Evolutionary conservation across 2,888 invertebrate genomes (phyloP), one percentile per base, ranked within the genome.

Genomic region (Stictocephala bisonia): DNA sequence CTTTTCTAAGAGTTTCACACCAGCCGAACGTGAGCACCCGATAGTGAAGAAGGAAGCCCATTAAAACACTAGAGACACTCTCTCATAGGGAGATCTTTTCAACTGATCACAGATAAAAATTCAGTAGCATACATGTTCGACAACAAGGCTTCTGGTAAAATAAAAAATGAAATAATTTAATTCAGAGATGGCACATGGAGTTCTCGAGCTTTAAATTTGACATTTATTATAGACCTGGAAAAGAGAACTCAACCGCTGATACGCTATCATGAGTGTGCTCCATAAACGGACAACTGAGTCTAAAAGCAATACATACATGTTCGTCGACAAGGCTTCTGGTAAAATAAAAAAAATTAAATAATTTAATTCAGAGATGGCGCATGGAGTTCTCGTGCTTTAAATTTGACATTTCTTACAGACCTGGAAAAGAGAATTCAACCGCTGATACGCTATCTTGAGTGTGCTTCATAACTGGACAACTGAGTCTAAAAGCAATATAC

Each of bases 341-440:
- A n/a, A n/a, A n/a, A n/a, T n/a, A n/a, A n/a, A n/a, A n/a, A n/a
- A n/a, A n/a, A n/a, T n/a, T n/a, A n/a, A n/a, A n/a, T n/a, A n/a
- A n/a, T n/a, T n/a, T n/a, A n/a, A n/a, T n/a, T 15, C 15, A 53
- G 50, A n/a, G 72, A 22, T 76, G 76, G 76, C 41, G 74, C 2
- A 22, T 77, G n/a, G 74, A 76, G 15, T 51, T 74, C 7, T 51
- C 68, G 7, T 51, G 64, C 26, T 77, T 60, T 58, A 71, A 24
- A 13, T 77, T 58, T 27, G 71, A 76, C 44, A 73, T 75, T 20
- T 44, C 56, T 41, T 76, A 76, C 58, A 27, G 74, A 27, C 70
- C 76, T 58, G 76, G 77, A 48, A 72, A 66, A 40, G 60, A 73
- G 68, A 77, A 77, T 69, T n/a, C 40, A 3, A 71, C 50, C 18